Evolutionary conservation across 2,888 invertebrate genomes (phyloP).

Genomic region (Lomographa bimaculata): DNA sequence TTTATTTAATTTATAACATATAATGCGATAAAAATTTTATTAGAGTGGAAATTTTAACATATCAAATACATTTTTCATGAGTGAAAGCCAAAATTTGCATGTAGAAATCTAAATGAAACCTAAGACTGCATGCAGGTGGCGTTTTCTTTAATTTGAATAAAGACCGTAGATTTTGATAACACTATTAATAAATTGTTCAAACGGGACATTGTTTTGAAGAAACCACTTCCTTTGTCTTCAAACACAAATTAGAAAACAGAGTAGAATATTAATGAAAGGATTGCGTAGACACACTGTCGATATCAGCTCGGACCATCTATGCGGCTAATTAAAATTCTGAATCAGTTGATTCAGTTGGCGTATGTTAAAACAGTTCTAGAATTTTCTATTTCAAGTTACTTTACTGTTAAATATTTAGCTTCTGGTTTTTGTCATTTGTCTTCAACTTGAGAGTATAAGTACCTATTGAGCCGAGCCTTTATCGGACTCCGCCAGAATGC

Average conservation of each 20-base stretch:
- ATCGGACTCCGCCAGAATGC: no score
- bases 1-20: conserved; percentile 9
- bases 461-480: no score
- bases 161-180: background rate
- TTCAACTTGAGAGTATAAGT: no score
- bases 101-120: conserved; percentile 31
- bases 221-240: conserved; percentile 68
- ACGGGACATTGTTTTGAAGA: conserved; percentile 54
- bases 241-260: conserved; percentile 69
- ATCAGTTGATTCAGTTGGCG: conserved; percentile 16
- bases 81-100: conserved; percentile 9
- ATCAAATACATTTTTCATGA: conserved; percentile 6
- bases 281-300: conserved; percentile 34
- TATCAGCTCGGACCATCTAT: conserved; percentile 33
- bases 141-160: background rate
- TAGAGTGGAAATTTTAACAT: background rate
- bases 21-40: no score
- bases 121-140: background rate
- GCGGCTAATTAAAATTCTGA: conserved; percentile 32
- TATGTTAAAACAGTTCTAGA: conserved; percentile 3
- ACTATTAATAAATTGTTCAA: conserved; percentile 44
- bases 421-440: no score
- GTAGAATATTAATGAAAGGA: conserved; percentile 68
- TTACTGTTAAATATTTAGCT: no score
- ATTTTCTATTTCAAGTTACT: background rate